phyloP scores from a whole-genome alignment of 2,888 invertebrate species.

The Brachyptera risi region DNA sequence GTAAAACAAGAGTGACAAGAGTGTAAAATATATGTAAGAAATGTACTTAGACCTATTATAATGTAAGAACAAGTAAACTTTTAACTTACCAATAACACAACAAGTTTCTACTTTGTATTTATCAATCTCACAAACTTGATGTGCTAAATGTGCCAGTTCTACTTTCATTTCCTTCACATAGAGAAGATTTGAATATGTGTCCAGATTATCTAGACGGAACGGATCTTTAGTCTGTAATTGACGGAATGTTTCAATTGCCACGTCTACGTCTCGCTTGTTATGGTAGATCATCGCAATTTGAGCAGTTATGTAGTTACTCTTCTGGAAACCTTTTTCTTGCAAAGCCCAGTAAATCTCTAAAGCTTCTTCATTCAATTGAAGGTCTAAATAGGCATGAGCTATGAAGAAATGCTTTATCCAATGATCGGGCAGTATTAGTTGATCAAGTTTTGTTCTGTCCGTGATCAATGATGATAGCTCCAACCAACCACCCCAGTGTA shows the following conservation, averaged over 20 bases:
- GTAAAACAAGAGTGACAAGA: neutral
- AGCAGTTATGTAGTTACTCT: constrained; percentile 83
- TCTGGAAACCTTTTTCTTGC: constrained; percentile 73
- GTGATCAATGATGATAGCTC: constrained; percentile 83
- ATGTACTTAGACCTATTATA: neutral
- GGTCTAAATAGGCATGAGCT: constrained; percentile 83
- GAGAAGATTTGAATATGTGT: constrained; percentile 92
- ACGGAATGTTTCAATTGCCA: constrained; percentile 80
- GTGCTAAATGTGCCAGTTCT: constrained; percentile 89
- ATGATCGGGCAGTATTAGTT: constrained; percentile 64
- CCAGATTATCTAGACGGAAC: constrained; percentile 90
- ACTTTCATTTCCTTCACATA: constrained; percentile 91
- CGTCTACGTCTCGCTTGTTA: constrained; percentile 88
- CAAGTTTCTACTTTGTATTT: constrained; percentile 97
- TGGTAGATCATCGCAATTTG: constrained; percentile 92
- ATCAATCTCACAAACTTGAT: constrained; percentile 88
- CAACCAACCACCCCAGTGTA: constrained; percentile 94
- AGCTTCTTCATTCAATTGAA: constrained; percentile 87
- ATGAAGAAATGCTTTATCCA: constrained; percentile 95
- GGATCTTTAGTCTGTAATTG: constrained; percentile 84
- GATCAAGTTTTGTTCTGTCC: constrained; percentile 66
- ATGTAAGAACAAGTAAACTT: neutral
- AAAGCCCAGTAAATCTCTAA: constrained; percentile 75
- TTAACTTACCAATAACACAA: constrained; percentile 81
- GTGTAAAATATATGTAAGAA: neutral